Base-by-base conservation (phyloP, 2,888 invertebrate species). In the Neuroscelio doddi region DNA sequence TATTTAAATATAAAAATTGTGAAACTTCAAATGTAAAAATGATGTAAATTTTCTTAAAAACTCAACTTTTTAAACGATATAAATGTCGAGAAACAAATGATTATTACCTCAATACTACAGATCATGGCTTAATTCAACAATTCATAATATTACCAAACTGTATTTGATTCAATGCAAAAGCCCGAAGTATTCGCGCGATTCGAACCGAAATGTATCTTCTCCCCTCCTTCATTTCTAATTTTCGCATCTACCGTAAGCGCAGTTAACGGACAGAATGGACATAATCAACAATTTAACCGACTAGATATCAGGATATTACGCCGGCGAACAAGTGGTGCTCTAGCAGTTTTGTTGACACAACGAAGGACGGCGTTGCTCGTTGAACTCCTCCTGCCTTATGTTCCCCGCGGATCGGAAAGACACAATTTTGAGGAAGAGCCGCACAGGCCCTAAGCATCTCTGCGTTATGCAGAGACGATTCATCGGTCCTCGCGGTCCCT, bases 401-500 rank as follows among this genome's bases (percentile, higher is more conserved):
- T 76, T 80, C 47, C 65, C 83, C 82, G 81, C 66, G 75, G 78
- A 79, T 83, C 80, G 83, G 83, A 83, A 83, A 83, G 83, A 83
- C 83, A 83, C 72, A 83, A 83, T 83, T 83, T 83, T 81, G 83
- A 83, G 83, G 80, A 83, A 83, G 83, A 82, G 81, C 82, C 82
- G 82, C 80, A 77, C 79, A 80, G 81, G 76, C 81, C 81, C 30
- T 30, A 30, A 30, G 30, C 30, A 30, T 9, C 30, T 30, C 30
- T 30, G 30, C 30, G 30, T 4, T 30, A 30, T 30, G 30, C 30
- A 30, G 30, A 30, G 17, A 38, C 15, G 38, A 7, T 38, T 3
- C 38, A 38, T 32, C 15, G 16, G 82, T 74, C 79, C 79, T 74
- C 68, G 64, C 59, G 73, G 73, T 73, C 79, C 80, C 79, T 81